Evolutionary conservation across 2,888 invertebrate species (phyloP).

Genomic region (Leptinotarsa juncta): DNA sequence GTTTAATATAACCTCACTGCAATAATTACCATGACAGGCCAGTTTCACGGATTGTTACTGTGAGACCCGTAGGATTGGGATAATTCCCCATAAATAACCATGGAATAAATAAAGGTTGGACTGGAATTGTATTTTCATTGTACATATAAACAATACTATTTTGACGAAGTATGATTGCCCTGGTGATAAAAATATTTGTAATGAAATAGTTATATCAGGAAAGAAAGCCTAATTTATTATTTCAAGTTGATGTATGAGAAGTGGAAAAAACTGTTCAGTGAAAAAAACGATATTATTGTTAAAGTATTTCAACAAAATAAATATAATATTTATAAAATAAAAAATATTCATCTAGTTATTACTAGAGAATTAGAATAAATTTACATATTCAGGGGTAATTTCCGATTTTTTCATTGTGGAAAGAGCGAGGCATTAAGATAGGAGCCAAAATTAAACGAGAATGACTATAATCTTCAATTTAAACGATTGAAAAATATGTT

Average conservation of each 20-base stretch:
- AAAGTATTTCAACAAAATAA: too few relatives aligned
- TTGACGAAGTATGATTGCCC: slow-evolving; percentile 23
- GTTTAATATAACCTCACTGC: slow-evolving; percentile 44
- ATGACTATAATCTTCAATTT: too few relatives aligned
- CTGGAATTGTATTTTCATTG: slow-evolving; percentile 30
- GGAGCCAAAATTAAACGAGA: too few relatives aligned
- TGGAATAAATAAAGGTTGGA: slow-evolving; percentile 36
- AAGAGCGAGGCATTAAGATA: too few relatives aligned
- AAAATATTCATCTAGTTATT: too few relatives aligned
- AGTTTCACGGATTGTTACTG: slow-evolving; percentile 42
- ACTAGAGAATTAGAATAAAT: too few relatives aligned
- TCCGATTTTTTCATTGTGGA: too few relatives aligned
- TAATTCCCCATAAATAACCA: slow-evolving; percentile 43
- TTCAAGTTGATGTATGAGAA: background rate
- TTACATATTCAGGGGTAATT: too few relatives aligned
- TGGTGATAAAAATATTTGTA: background rate
- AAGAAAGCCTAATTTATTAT: background rate
- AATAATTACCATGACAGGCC: slow-evolving; percentile 43
- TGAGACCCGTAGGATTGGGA: slow-evolving; percentile 43
- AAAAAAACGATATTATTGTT: too few relatives aligned
- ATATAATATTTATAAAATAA: too few relatives aligned
- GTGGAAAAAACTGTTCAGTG: too few relatives aligned
- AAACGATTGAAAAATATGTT: too few relatives aligned
- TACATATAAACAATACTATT: slow-evolving; percentile 26
- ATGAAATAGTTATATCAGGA: background rate